Evolutionary conservation across 2,888 invertebrate species (phyloP), one percentile per base, ranked within the genome.

Genomic region (Aspidiotus destructor): DNA sequence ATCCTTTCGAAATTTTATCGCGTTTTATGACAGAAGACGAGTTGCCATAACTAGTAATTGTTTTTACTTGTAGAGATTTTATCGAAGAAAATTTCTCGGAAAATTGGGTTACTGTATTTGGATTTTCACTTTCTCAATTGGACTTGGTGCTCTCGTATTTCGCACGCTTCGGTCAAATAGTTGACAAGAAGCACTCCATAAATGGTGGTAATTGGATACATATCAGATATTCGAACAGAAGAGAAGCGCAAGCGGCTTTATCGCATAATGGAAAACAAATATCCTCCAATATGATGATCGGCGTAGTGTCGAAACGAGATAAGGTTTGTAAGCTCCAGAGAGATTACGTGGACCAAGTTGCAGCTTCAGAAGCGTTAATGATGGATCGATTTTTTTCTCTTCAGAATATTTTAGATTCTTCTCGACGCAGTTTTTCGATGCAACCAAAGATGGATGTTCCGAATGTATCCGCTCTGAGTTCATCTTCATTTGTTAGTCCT

Each of bases 181-280:
- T 62, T 9, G 69, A 69, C 44, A 69, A 61, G 41, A 62, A 57
- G 42, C 60, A 69, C 57, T 62, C 69, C 9, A 48, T 55, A 10
- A 62, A 69, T 40, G 69, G 69, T 44, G 69, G 69, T 55, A 69
- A 69, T 41, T 69, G 69, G 69, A 62, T 69, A 13, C 62, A 62
- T 48, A 57, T 69, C 15, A 62, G 55, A 57, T 69, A 69, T 44
- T 54, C 69, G 16, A 62, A 61, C 41, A 62, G 62, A 44, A 28
- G 57, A 48, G 69, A 69, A 62, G 62, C 55, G 11, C 53, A 62
- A 13, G 40, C 61, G 11, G 69, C 69, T 9, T 40, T 69, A 8
- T 69, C 69, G 1, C 61, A 62, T 15, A 62, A 62, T 62, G 69
- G 69, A n/a, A 69, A 69, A 57, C 61, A 62, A 58, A 69, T 69